phyloP scores from a whole-genome alignment of 2,888 invertebrate species.

The Gastracanthus pulcherrimus region DNA sequence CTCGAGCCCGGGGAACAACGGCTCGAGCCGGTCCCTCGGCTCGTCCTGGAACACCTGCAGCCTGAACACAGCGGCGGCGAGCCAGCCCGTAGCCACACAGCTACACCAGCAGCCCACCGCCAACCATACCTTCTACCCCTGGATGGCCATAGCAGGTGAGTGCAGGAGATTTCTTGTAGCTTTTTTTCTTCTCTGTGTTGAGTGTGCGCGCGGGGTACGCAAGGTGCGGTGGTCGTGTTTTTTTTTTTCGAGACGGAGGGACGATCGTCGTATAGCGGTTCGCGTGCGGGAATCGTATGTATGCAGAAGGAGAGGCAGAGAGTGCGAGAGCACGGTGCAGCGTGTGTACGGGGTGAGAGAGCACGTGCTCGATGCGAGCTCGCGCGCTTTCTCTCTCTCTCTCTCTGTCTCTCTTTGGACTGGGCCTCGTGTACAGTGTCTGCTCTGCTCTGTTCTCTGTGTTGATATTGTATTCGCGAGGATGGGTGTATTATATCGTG shows the following conservation, averaged over 20 bases:
- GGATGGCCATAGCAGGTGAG: constrained; percentile 99
- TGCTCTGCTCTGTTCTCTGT: neutral
- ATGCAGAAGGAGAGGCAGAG: too few relatives aligned
- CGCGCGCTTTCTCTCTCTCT: constrained; percentile 37
- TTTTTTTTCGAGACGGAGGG: neutral
- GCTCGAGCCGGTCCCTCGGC: constrained; percentile 81
- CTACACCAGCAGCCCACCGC: constrained; percentile 92
- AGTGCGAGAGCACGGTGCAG: too few relatives aligned
- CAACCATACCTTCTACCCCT: constrained; percentile 97
- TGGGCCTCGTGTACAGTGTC: constrained; percentile 5
- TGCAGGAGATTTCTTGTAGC: too few relatives aligned
- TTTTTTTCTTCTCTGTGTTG: constrained; percentile 15
- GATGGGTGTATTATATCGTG: neutral
- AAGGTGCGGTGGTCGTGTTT: neutral
- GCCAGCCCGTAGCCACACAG: constrained; percentile 88
- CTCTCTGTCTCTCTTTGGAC: neutral
- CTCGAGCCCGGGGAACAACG: constrained; percentile 84
- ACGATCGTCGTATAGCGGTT: neutral
- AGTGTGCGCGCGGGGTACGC: constrained; percentile 46
- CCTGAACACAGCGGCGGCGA: constrained; percentile 88
- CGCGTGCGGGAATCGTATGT: neutral
- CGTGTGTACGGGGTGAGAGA: constrained; percentile 37
- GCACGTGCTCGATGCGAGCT: constrained; percentile 57
- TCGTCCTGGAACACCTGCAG: constrained; percentile 95
- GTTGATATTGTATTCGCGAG: neutral